Conservation (phyloP, 2,113 vertebrate genomes). For the zebrafish (Danio rerio) region DNA sequence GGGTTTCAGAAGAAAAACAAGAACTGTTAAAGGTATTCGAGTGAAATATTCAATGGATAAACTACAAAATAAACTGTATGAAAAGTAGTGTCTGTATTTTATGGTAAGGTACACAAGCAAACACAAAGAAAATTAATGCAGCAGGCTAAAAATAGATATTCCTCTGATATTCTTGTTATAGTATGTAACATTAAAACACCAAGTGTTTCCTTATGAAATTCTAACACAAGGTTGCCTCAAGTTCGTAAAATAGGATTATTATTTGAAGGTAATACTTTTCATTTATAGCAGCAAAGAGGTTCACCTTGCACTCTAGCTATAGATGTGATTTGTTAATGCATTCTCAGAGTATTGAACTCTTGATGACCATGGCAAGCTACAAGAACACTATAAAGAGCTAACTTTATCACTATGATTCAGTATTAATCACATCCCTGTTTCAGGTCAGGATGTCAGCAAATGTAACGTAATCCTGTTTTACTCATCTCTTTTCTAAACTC, state of each 20-base stretch:
- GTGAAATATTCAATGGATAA: too few relatives aligned
- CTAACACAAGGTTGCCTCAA: not conserved
- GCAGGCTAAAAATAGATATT: too few relatives aligned
- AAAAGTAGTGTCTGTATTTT: too few relatives aligned
- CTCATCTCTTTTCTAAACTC: not conserved
- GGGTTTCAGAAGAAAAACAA: too few relatives aligned
- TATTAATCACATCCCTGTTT: not conserved
- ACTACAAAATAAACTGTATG: too few relatives aligned
- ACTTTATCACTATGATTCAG: constrained; percentile 14
- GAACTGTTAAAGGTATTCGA: too few relatives aligned
- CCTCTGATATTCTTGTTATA: too few relatives aligned
- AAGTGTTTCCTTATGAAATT: too few relatives aligned
- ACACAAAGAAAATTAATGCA: too few relatives aligned
- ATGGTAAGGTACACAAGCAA: too few relatives aligned
- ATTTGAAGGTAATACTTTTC: not conserved
- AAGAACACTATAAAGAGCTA: not conserved
- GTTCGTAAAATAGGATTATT: not conserved
- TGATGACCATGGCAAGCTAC: not conserved
- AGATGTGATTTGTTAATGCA: not conserved
- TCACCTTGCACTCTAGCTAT: not conserved
- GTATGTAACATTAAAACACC: too few relatives aligned
- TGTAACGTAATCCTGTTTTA: not conserved
- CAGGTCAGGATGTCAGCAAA: not conserved
- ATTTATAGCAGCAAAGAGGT: not conserved
- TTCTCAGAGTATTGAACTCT: not conserved